phyloP scores from a whole-genome alignment of 2,888 invertebrate species.

The Achlya flavicornis region DNA sequence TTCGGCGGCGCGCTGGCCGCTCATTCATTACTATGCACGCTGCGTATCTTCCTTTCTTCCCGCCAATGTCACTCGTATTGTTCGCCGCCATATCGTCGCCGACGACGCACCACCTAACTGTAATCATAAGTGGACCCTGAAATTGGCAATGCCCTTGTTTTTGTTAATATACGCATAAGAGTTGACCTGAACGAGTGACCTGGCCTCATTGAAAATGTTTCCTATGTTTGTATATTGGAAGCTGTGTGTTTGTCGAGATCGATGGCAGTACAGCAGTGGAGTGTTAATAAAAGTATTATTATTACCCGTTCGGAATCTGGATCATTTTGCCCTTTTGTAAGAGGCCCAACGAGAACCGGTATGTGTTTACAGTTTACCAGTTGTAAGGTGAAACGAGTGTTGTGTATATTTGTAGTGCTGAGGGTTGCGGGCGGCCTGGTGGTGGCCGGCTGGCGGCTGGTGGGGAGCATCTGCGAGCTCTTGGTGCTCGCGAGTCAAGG shows the following conservation, averaged over 20 bases:
- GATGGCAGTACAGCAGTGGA: neutral
- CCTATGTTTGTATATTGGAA: neutral
- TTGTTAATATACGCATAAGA: slow-evolving; percentile 50
- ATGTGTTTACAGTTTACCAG: slow-evolving; percentile 58
- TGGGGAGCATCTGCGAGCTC: slow-evolving; percentile 61
- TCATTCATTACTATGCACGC: slow-evolving; percentile 68
- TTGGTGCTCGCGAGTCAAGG: slow-evolving; percentile 39
- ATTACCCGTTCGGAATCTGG: slow-evolving; percentile 40
- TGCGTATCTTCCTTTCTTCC: slow-evolving; percentile 79
- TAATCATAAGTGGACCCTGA: slow-evolving; percentile 78
- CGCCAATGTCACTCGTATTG: slow-evolving; percentile 79
- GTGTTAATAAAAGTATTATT: neutral
- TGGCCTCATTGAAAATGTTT: slow-evolving; percentile 39
- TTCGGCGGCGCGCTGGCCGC: slow-evolving; percentile 48
- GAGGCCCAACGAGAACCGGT: slow-evolving; percentile 65
- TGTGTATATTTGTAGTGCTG: slow-evolving; percentile 45
- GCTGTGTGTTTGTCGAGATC: neutral
- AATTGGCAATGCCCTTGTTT: slow-evolving; percentile 81
- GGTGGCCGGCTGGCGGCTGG: slow-evolving; percentile 36
- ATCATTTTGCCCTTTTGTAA: slow-evolving; percentile 65
- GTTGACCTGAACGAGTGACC: slow-evolving; percentile 56
- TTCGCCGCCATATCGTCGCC: slow-evolving; percentile 57
- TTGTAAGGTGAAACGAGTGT: slow-evolving; percentile 42
- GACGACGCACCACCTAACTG: slow-evolving; percentile 68
- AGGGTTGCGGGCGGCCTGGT: slow-evolving; percentile 36